phyloP scores from a whole-genome alignment of 2,113 vertebrate species.

The Ptilorrhoa leucosticta region DNA sequence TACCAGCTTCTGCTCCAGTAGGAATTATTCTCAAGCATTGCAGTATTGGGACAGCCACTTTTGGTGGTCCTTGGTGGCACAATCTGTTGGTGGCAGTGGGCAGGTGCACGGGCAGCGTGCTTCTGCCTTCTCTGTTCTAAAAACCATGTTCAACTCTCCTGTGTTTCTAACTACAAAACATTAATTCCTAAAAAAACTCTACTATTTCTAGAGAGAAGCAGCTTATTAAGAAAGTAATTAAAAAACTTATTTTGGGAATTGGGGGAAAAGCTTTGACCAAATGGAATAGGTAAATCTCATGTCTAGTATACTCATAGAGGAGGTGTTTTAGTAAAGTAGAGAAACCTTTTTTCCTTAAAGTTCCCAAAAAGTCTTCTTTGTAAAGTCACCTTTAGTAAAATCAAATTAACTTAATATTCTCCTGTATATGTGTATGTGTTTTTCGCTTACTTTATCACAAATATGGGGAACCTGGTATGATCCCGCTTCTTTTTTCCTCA shows the following conservation, averaged over 20 bases:
- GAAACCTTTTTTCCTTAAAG: background rate
- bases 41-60: background rate
- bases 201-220: background rate
- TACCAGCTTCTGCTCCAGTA: background rate
- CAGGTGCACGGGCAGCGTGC: rapidly evolving
- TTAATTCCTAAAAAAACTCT: background rate
- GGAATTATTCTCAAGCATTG: background rate
- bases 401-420: background rate
- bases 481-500: rapidly evolving
- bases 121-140: background rate
- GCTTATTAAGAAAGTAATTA: background rate
- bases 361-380: background rate
- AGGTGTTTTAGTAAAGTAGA: background rate
- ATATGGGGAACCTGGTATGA: rapidly evolving
- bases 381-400: background rate
- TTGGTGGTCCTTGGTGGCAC: background rate
- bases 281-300: background rate
- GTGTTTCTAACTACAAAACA: background rate
- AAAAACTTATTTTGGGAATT: background rate
- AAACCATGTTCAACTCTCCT: background rate
- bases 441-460: background rate
- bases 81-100: background rate
- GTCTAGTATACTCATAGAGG: background rate
- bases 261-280: background rate
- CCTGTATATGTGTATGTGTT: background rate